phyloP scores from a whole-genome alignment of 1,140 invertebrate genomes.

The Lepidostoma basale region DNA sequence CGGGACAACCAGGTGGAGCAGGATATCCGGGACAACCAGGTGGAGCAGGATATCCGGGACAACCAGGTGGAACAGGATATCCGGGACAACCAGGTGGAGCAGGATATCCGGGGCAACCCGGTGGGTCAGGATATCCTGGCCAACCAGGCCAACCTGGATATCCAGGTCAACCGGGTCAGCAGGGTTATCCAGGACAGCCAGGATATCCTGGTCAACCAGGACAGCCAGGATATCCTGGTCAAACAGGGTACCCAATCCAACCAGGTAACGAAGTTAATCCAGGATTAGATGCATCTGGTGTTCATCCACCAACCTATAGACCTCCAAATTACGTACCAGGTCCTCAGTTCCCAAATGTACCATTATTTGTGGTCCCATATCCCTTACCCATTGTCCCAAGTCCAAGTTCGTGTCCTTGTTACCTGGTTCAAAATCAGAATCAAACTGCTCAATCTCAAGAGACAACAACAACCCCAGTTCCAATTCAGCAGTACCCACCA shows the following conservation, averaged over 20 bases:
- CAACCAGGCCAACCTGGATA: constrained; percentile 42
- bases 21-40: not conserved
- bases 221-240: constrained; percentile 18
- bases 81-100: constrained; percentile 43
- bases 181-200: constrained; percentile 33
- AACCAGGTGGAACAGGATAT: constrained; percentile 41
- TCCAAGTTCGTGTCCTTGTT: constrained; percentile 62
- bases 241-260: constrained; percentile 27
- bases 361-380: constrained; percentile 62
- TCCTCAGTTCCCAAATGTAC: constrained; percentile 47
- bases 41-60: not conserved
- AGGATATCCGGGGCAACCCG: constrained; percentile 49
- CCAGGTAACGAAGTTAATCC: constrained; percentile 30
- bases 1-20: not conserved
- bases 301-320: constrained; percentile 54
- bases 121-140: constrained; percentile 34
- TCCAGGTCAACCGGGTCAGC: constrained; percentile 36
- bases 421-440: constrained; percentile 54
- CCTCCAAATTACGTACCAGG: not conserved
- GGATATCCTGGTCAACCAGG: constrained; percentile 44
- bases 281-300: constrained; percentile 51
- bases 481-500: constrained; percentile 49
- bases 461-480: constrained; percentile 47
- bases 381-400: constrained; percentile 62
- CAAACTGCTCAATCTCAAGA: constrained; percentile 46